These are phyloP conservation scores for Anguilla anguilla DNA, from an alignment of 2,797 vertebrate genomes.

Conservation along the genomic window DNA sequence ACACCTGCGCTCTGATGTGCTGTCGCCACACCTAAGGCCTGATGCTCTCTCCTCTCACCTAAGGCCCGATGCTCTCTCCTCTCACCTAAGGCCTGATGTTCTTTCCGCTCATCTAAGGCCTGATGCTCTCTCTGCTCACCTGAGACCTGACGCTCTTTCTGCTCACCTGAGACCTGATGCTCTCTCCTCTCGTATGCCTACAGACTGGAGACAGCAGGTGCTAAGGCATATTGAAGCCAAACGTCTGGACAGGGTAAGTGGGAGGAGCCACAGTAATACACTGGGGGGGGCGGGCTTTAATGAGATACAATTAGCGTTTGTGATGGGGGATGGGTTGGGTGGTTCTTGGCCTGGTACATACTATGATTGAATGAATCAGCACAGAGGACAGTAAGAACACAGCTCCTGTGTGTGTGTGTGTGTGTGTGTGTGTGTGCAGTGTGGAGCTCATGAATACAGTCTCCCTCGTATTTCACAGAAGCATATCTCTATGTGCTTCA, in stretches of 20 bases:
- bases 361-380: neutral
- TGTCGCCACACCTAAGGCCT: conserved; percentile 80
- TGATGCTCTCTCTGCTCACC: too few relatives aligned
- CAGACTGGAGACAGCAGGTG: conserved; percentile 99
- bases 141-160: conserved; percentile 30
- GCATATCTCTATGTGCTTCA: neutral
- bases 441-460: neutral
- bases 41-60: conserved; percentile 88
- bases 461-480: too few relatives aligned
- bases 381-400: neutral
- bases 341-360: neutral
- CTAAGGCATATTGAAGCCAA: conserved; percentile 99
- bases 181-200: conserved; percentile 97
- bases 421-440: conserved; percentile 14
- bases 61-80: conserved; percentile 38
- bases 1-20: neutral
- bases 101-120: conserved; percentile 77
- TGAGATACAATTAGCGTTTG: neutral
- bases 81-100: conserved; percentile 89
- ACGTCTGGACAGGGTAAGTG: conserved; percentile 96
- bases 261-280: neutral
- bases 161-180: conserved; percentile 89
- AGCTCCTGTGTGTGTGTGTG: conserved; percentile 21
- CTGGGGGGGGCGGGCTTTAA: neutral
- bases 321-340: neutral